Conservation (phyloP, 2,113 vertebrate species). For the Hippocampus zosterae region DNA sequence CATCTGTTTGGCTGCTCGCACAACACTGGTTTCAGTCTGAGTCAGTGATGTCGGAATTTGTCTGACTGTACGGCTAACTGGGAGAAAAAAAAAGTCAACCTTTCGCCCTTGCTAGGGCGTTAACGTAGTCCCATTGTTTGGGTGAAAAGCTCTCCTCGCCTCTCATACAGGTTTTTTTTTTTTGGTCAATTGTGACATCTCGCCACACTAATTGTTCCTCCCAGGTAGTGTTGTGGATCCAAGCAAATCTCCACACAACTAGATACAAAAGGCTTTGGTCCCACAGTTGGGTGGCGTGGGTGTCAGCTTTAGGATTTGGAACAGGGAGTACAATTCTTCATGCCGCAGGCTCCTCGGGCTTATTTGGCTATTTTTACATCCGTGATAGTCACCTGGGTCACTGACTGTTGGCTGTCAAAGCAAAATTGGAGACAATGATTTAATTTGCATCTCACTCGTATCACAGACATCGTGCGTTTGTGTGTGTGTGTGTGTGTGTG, state of each 20-base stretch:
- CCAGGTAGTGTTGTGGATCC: conserved; percentile 24
- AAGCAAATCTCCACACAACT: conserved; percentile 35
- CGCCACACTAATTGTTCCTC: conserved; percentile 29
- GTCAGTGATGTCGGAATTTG: conserved; percentile 41
- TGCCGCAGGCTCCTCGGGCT: conserved; percentile 23
- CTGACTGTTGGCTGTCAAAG: neutral
- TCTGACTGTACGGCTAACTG: conserved; percentile 37
- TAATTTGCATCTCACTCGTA: neutral
- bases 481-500: too few relatives aligned
- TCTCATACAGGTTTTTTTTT: neutral
- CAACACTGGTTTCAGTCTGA: conserved; percentile 37
- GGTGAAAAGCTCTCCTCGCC: conserved; percentile 34
- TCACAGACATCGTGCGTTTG: too few relatives aligned
- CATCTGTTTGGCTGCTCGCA: conserved; percentile 42
- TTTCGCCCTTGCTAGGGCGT: conserved; percentile 22
- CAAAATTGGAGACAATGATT: neutral
- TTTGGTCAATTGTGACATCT: conserved; percentile 26
- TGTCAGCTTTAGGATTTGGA: conserved; percentile 54
- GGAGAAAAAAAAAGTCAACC: conserved; percentile 6
- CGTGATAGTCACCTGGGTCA: conserved; percentile 32
- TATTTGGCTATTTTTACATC: conserved; percentile 33
- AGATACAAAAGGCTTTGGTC: conserved; percentile 39
- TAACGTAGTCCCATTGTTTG: conserved; percentile 25
- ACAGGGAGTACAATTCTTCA: conserved; percentile 22
- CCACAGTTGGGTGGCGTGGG: conserved; percentile 34